Evolutionary conservation across 2,797 vertebrate species (phyloP), one percentile per base, ranked within the genome.

Genomic region (Neoniphon sammara): DNA sequence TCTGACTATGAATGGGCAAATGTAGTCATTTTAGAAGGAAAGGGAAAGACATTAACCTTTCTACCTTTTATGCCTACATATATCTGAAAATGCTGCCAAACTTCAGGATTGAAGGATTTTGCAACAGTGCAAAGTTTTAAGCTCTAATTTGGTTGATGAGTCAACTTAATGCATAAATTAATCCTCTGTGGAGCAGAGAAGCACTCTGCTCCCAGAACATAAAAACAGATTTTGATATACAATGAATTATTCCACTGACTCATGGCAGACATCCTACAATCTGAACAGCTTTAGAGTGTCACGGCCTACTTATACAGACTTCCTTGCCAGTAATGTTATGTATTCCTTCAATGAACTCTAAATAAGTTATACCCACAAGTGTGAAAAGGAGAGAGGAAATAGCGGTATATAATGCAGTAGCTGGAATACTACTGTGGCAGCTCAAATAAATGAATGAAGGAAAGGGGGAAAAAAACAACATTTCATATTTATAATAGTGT

Each of bases 401-500:
- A 70, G 67, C 59, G 82, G 68, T 61, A 78, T 74, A 71, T 70
- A 84, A 76, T 68, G 81, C 65, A 82, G 78, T 83, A 77, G 73
- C 56, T 57, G 23, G 67, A 65, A 74, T 66, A 70, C 34, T 36
- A 56, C 49, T 83, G 52, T 72, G 71, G 82, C 81, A 76, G 78
- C 85, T 84, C 83, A 85, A 86, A 92, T 85, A 80, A 91, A 90
- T 83, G 84, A 90, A 87, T 56, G 71, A 82, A 81, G 78, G 70
- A 82, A 80, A 74, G 18, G 80, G 59, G 50, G 79, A 89, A 87
- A 81, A 85, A 88, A 83, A 62, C n/a, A n/a, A 85, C 25, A 85
- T 90, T 85, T 85, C 82, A 91, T 91, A 93, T 94, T 92, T 83
- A 92, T 91, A 86, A 69, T 36, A 78, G 88, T 89, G 82, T 87